Base-by-base conservation (phyloP, 2,888 invertebrate species). In the Polyommatus icarus region DNA sequence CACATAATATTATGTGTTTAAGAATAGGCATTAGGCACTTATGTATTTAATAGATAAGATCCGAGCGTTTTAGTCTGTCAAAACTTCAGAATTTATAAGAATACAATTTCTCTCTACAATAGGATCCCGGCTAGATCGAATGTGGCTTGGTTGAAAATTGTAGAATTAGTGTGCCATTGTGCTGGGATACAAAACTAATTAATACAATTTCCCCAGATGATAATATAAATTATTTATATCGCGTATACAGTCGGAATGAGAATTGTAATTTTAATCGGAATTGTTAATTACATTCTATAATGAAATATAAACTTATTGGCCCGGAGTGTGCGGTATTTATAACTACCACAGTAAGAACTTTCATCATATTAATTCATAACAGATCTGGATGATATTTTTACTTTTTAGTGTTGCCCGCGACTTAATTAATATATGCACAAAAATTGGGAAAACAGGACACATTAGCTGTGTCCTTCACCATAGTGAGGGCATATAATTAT, bases 241-340 rank as follows among this genome's bases (percentile, higher is more conserved):
- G 12, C 20, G 40, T 40, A 40, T 40, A 73, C 73, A 73, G 40
- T 46, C 73, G 40, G 40, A 73, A 20, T 40, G 36, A 75, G 40
- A 61, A 76, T 20, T 54, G 20, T 54, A 76, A 73, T 75, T 75
- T 75, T 75, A 75, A 75, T 75, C 54, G 54, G 29, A 75, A 50
- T 75, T 75, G 75, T 54, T 75, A 75, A 75, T 75, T 40, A 40
- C n/a, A 72, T 72, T 72, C 67, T 67, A 67, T 67, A 67, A 73
- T 40, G 46, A 40, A 73, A 73, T 46, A 46, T 40, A 73, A 73
- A 73, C 12, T 40, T 72, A 46, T 73, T 46, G 40, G 40, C n/a
- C 40, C n/a, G 20, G 40, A 61, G 61, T 12, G 32, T n/a, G 71
- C 7, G 18, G 18, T 76, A 57, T 76, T 76, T 12, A 57, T 57